Evolutionary conservation across 1,140 invertebrate genomes (phyloP).

Genomic region (Meteorus sp.): DNA sequence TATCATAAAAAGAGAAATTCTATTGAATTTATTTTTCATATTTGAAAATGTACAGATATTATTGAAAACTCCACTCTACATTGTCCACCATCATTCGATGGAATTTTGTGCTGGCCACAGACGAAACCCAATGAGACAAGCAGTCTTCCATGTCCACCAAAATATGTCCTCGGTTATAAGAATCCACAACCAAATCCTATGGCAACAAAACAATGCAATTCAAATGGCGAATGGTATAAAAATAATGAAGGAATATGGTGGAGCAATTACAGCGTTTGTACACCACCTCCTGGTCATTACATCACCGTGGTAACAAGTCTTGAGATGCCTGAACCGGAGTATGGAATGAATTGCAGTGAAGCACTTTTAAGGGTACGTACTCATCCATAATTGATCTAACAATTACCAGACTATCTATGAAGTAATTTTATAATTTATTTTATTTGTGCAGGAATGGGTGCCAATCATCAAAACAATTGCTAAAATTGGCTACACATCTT

Average conservation of each 20-base stretch:
- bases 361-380: constrained; percentile 29
- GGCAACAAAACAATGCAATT: constrained; percentile 42
- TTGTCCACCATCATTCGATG: constrained; percentile 50
- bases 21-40: not conserved
- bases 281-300: constrained; percentile 23
- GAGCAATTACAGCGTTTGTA: constrained; percentile 51
- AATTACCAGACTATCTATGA: no score
- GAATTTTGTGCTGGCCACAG: constrained; percentile 50
- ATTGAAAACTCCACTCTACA: constrained; percentile 16
- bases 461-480: constrained; percentile 64
- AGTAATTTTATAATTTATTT: no score
- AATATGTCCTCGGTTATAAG: constrained; percentile 29
- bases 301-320: constrained; percentile 22
- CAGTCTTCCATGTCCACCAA: constrained; percentile 42
- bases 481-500: constrained; percentile 67
- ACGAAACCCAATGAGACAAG: constrained; percentile 34
- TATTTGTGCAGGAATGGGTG: constrained; percentile 60
- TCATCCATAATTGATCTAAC: not conserved
- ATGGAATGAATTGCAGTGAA: constrained; percentile 21
- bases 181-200: constrained; percentile 12
- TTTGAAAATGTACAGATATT: constrained; percentile 12
- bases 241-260: constrained; percentile 34
- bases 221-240: constrained; percentile 44
- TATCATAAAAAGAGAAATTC: not conserved
- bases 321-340: constrained; percentile 24